A percentile compares a stretch with the other conserved stretches of the same genome.
Evolutionary conservation across 92 coral and sea anemone species (phyloP).

Genomic region (Plumapathes pennacea): DNA sequence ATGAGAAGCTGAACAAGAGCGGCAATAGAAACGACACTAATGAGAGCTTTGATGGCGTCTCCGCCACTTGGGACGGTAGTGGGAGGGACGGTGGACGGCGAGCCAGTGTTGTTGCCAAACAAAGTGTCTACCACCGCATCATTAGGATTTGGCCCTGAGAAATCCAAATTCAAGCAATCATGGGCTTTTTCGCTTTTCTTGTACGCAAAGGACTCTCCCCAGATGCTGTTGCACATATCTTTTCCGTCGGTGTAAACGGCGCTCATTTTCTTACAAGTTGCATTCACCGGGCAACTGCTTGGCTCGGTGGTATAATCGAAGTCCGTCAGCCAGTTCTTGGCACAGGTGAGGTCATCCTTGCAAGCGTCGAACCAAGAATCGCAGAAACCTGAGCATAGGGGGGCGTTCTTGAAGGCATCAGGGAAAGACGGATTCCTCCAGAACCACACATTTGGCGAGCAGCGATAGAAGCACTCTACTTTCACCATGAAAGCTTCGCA

Average conservation of each 20-base stretch:
- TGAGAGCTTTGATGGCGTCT: no score
- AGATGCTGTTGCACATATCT: constrained; percentile 46
- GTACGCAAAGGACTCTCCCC: constrained; percentile 55
- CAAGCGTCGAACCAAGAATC: constrained; percentile 68
- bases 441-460: constrained; percentile 47
- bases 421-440: constrained; percentile 23
- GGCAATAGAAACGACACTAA: no score
- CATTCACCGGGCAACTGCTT: no score
- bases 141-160: constrained; percentile 34
- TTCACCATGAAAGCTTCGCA: constrained; percentile 50
- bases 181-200: constrained; percentile 10
- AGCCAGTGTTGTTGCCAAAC: constrained; percentile 14
- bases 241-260: constrained; percentile 19
- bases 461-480: constrained; percentile 62
- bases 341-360: constrained; percentile 48
- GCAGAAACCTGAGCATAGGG: constrained; percentile 50
- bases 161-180: constrained; percentile 50
- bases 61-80: no score
- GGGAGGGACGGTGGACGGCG: no score
- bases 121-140: constrained; percentile 34
- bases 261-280: constrained; percentile 38
- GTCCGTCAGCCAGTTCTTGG: constrained; percentile 43
- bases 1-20: no score
- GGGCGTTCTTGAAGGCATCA: constrained; percentile 22
- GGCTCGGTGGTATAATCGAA: constrained; percentile 10